phyloP scores from a whole-genome alignment of 2,888 invertebrate species.

The Hofmannophila pseudospretella region DNA sequence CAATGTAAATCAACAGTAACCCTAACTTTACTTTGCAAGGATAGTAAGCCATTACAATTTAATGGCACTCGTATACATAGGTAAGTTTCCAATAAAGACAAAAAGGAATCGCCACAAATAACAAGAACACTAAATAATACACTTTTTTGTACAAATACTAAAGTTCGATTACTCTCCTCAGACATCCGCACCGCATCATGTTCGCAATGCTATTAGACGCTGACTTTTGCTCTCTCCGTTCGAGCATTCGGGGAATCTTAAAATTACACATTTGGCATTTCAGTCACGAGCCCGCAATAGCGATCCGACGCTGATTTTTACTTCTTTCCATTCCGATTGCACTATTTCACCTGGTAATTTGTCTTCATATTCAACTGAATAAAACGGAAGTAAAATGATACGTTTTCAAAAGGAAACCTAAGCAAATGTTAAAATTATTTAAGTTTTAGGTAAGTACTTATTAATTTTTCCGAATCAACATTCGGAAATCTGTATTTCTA shows the following conservation, averaged over 20 bases:
- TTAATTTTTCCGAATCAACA: too few relatives aligned
- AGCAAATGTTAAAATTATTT: too few relatives aligned
- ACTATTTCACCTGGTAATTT: constrained; percentile 68
- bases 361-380: constrained; percentile 49
- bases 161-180: constrained; percentile 52
- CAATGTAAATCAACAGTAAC: too few relatives aligned
- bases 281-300: constrained; percentile 62
- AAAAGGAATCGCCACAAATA: constrained; percentile 11
- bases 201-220: constrained; percentile 67
- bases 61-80: too few relatives aligned
- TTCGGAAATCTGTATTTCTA: background rate
- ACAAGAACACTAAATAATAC: constrained; percentile 21
- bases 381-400: constrained; percentile 1
- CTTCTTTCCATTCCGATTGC: constrained; percentile 74
- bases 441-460: too few relatives aligned
- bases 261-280: constrained; percentile 74
- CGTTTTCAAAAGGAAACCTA: too few relatives aligned
- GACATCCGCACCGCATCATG: constrained; percentile 50
- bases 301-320: constrained; percentile 71
- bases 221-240: constrained; percentile 65
- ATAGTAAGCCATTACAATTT: too few relatives aligned
- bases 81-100: background rate
- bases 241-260: constrained; percentile 66
- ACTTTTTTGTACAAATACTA: constrained; percentile 45
- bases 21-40: too few relatives aligned